Conservation (phyloP, 2,797 vertebrate genomes). For the Girardinus metallicus region DNA sequence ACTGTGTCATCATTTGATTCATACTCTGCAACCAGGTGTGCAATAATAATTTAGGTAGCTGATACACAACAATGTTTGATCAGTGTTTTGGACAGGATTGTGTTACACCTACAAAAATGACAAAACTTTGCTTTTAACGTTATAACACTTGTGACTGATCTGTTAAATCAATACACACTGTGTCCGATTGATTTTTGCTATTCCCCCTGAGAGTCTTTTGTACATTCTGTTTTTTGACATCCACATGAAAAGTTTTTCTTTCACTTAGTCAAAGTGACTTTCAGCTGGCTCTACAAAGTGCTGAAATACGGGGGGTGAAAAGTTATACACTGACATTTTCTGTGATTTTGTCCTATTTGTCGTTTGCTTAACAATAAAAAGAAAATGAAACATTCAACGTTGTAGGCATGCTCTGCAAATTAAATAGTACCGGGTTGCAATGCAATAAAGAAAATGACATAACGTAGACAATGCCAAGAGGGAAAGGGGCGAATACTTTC, state of each 20-base stretch:
- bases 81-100: constrained; percentile 53
- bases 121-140: neutral
- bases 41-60: constrained; percentile 57
- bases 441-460: no score
- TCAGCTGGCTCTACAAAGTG: no score
- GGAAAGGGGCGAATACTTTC: no score
- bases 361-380: no score
- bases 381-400: no score
- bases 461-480: no score
- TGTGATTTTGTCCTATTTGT: no score
- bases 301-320: no score
- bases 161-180: neutral
- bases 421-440: no score
- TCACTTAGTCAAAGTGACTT: no score
- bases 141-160: neutral
- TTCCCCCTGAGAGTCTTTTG: neutral
- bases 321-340: no score
- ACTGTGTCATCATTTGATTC: constrained; percentile 25
- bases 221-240: neutral
- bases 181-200: neutral
- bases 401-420: no score
- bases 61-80: constrained; percentile 65
- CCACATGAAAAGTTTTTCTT: neutral
- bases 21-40: constrained; percentile 50
- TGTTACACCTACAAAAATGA: neutral